Percentiles rank a stretch among this genome's conserved stretches.
These are phyloP conservation scores for Ifrita kowaldi DNA, from an alignment of 2,113 vertebrate genomes.

Conservation along the genomic window DNA sequence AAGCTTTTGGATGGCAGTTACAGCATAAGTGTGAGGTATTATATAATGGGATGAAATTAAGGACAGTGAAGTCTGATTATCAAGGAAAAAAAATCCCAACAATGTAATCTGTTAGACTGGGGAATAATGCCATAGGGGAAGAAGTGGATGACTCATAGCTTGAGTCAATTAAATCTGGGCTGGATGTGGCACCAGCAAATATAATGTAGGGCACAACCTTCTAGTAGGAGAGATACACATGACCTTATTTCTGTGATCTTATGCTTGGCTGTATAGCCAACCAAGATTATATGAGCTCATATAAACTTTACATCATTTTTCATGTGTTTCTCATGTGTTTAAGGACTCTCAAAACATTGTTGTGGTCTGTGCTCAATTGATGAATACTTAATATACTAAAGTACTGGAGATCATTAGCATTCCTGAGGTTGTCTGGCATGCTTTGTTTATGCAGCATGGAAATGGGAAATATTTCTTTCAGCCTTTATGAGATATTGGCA, in stretches of 20 bases:
- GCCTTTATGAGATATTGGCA: slow-evolving; percentile 49
- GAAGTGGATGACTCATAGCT: slow-evolving; percentile 19
- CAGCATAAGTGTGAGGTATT: background rate
- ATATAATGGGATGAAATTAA: slow-evolving; percentile 67
- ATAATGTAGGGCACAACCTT: slow-evolving; percentile 17
- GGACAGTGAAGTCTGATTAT: slow-evolving; percentile 53
- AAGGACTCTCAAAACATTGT: slow-evolving; percentile 34
- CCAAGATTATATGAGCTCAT: slow-evolving; percentile 44
- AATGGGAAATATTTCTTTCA: slow-evolving; percentile 57
- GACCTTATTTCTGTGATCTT: slow-evolving; percentile 38
- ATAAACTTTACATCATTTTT: slow-evolving; percentile 44
- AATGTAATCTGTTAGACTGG: slow-evolving; percentile 25
- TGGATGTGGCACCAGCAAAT: slow-evolving; percentile 37
- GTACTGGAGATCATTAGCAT: slow-evolving; percentile 53
- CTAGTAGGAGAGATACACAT: background rate
- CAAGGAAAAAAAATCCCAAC: background rate
- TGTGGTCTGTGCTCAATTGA: slow-evolving; percentile 32
- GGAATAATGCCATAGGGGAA: slow-evolving; percentile 22
- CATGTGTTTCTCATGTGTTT: slow-evolving; percentile 42
- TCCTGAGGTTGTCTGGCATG: slow-evolving; percentile 53
- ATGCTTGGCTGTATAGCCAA: slow-evolving; percentile 3
- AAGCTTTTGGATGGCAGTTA: slow-evolving; percentile 18
- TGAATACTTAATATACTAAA: slow-evolving; percentile 53
- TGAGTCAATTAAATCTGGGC: slow-evolving; percentile 50
- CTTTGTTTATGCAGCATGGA: slow-evolving; percentile 58